phyloP scores from a whole-genome alignment of 2,797 vertebrate genomes.

The Enoplosus armatus region DNA sequence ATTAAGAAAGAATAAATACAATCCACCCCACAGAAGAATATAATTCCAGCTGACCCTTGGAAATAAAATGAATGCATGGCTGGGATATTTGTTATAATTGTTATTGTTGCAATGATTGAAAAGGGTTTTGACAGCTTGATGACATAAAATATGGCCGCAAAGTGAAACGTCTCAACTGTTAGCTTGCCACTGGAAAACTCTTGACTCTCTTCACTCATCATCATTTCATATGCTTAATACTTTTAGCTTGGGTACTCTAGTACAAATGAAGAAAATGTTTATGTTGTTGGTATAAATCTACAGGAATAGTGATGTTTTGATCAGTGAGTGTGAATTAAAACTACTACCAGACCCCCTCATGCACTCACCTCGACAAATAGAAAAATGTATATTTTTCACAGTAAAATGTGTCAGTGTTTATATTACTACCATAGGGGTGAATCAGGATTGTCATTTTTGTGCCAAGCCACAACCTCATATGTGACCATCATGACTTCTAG shows the following conservation, averaged over 20 bases:
- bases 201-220: neutral
- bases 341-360: neutral
- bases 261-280: neutral
- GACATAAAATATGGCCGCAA: neutral
- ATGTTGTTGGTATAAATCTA: neutral
- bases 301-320: conserved; percentile 15
- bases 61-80: no score
- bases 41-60: neutral
- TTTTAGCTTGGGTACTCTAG: neutral
- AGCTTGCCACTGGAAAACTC: neutral
- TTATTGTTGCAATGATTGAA: conserved; percentile 11
- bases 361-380: neutral
- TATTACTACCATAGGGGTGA: neutral
- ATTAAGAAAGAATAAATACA: conserved; percentile 5
- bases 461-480: neutral
- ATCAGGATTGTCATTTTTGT: conserved; percentile 1
- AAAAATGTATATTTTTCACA: conserved; percentile 19
- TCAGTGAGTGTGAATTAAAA: conserved; percentile 14
- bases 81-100: neutral
- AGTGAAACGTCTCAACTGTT: neutral
- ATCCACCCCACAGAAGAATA: neutral
- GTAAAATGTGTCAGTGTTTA: conserved; percentile 12
- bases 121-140: neutral
- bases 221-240: neutral
- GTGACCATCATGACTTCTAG: neutral